Conservation (phyloP, 2,113 vertebrate species). For the Mirza zaza region DNA sequence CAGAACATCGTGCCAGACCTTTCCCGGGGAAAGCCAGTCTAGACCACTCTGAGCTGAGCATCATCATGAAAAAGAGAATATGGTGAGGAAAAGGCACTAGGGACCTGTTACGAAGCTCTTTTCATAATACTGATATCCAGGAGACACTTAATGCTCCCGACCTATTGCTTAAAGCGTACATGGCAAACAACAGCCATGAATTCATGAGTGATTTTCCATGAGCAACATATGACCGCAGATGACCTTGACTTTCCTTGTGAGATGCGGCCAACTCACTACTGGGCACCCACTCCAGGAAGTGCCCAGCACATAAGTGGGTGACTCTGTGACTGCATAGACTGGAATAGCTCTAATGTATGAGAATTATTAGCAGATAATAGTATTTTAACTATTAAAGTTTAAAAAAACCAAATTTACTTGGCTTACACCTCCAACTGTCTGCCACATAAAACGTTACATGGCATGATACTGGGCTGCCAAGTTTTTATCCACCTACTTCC, state of each 20-base stretch:
- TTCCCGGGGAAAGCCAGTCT: neutral
- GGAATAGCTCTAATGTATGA: neutral
- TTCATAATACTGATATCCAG: neutral
- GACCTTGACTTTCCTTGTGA: neutral
- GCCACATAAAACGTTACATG: neutral
- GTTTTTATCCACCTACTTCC: neutral
- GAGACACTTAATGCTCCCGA: neutral
- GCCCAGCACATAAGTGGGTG: neutral
- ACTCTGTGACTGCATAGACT: neutral
- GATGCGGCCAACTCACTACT: accelerated
- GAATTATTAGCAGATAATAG: neutral
- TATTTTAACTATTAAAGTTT: neutral
- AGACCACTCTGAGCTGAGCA: neutral
- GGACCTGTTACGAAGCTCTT: neutral
- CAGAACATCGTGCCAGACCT: neutral
- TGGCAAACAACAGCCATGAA: neutral
- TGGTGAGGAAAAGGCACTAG: neutral
- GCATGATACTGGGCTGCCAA: neutral
- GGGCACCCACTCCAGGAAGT: no score
- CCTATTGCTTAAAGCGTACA: neutral
- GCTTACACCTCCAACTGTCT: conserved; percentile 9
- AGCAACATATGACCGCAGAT: accelerated
- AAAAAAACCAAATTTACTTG: neutral
- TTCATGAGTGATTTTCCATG: accelerated
- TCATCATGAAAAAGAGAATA: neutral